Evolutionary conservation across 2,888 invertebrate genomes (phyloP), one percentile per base, ranked within the genome.

Genomic region (Gerris lacustris): DNA sequence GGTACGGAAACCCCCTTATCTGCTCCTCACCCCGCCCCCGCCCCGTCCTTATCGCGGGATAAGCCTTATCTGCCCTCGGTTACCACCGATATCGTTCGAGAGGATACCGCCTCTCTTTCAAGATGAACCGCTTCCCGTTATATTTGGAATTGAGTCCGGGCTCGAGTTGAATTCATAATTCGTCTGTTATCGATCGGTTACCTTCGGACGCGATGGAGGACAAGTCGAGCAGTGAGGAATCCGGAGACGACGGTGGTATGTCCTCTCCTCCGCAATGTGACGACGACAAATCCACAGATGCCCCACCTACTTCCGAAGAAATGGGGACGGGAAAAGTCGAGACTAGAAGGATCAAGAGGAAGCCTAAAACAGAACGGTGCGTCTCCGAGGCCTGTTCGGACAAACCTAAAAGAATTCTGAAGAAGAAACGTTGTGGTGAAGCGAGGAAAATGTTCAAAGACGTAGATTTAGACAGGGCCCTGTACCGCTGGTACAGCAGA

Each of bases 401-500:
- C 63, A 45, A n/a, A 47, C 68, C 68, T 45, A 44, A 64, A 47
- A 17, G 18, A 31, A 11, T 43, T 68, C 63, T 68, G 63, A 62
- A 44, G 67, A 69, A 69, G 67, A 69, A 70, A 47, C 63, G 69
- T 62, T n/a, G 47, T 18, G 71, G 72, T 31, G 71, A 73, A n/a
- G 64, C 45, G 66, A 64, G 70, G 43, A 69, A 71, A 45, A 44
- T 66, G 5, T 76, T 75, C 67, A 69, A 74, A 44, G 77, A 77
- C 71, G 72, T 74, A 63, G 76, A 77, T 72, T 77, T 79, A 45
- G 77, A 76, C 67, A 73, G 75, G 68, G 74, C 76, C 45, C 73
- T 79, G 43, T 76, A 77, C 71, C 75, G 76, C 43, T 77, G 77
- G 78, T 76, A 75, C 72, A 75, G 75, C 66, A 74, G 76, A 62